Conservation (phyloP, 2,113 vertebrate genomes). For the Amblyopsis rosae region DNA sequence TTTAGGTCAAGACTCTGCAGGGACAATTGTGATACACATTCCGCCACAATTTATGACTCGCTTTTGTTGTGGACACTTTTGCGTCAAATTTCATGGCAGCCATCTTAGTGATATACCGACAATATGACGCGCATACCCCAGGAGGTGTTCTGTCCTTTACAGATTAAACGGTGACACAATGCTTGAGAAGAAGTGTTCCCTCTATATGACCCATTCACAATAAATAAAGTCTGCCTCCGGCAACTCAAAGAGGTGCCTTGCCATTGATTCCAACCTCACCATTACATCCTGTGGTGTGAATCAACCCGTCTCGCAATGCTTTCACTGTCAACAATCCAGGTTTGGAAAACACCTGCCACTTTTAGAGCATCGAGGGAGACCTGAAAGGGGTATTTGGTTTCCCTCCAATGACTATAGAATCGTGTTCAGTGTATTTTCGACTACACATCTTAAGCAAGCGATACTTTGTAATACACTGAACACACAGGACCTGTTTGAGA, state of each 20-base stretch:
- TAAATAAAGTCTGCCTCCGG: conserved; percentile 23
- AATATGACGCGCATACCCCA: not conserved
- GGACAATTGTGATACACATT: not conserved
- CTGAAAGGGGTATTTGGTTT: conserved; percentile 39
- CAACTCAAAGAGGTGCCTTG: conserved; percentile 39
- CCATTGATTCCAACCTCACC: conserved; percentile 38
- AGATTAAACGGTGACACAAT: not conserved
- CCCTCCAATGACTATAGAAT: conserved; percentile 30
- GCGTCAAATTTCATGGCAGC: not conserved
- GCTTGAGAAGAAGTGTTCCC: not conserved
- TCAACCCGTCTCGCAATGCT: conserved; percentile 40
- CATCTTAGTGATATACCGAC: not conserved
- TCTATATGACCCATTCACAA: conserved; percentile 30
- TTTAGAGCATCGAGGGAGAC: conserved; percentile 28
- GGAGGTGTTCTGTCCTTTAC: not conserved
- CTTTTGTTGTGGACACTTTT: not conserved
- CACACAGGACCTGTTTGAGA: conserved; percentile 12
- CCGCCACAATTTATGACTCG: not conserved
- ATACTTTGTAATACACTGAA: conserved; percentile 48
- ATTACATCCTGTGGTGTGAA: conserved; percentile 38
- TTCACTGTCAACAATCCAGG: conserved; percentile 49
- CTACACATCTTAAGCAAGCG: conserved; percentile 53
- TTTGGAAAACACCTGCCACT: conserved; percentile 33
- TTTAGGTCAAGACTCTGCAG: no score
- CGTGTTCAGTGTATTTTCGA: conserved; percentile 30